Evolutionary conservation across 2,797 vertebrate species (phyloP), one percentile per base, ranked within the genome.

Genomic region (Arctocebus calabarensis): DNA sequence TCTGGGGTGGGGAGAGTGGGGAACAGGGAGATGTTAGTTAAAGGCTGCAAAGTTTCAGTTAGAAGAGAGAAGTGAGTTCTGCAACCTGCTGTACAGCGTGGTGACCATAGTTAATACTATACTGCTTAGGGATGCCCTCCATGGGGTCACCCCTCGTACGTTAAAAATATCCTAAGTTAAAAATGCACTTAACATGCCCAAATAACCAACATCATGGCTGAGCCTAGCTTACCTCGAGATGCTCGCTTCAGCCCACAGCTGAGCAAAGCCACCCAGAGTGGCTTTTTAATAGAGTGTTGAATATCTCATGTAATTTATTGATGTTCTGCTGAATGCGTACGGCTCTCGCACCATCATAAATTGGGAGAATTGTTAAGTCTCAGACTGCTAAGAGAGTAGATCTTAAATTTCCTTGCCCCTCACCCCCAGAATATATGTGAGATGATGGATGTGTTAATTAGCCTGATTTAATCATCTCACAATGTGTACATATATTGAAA

Each of bases 241-340:
- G 34, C 75, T 78, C 25, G 25, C 75, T 57, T 37, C 16, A 78
- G 75, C 22, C 7, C 55, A 57, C 52, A 78, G n/a, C 4, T 78
- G 22, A n/a, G n/a, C n/a, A 37, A 74, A 37, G 13, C 57, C 22
- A 57, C 57, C 75, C n/a, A 57, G n/a, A n/a, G n/a, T n/a, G n/a
- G 34, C 34, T 78, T 78, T 78, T 34, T 37, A 57, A 37, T 25
- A 57, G 16, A 37, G 13, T 55, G n/a, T 78, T 78, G n/a, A 37
- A 55, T 78, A 57, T 34, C 52, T 78, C 52, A 37, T 57, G n/a
- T 78, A 57, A 57, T 78, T 78, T 78, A 78, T 37, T 78, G 52
- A 78, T 3, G n/a, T 34, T 57, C 52, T 37, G 2, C 68, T 70
- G 73, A 25, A 34, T 37, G 75, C 3, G 0, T 78, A 34, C n/a